Evolutionary conservation across 2,113 vertebrate genomes (phyloP), one percentile per base, ranked within the genome.

Genomic region (Microcebus murinus): DNA sequence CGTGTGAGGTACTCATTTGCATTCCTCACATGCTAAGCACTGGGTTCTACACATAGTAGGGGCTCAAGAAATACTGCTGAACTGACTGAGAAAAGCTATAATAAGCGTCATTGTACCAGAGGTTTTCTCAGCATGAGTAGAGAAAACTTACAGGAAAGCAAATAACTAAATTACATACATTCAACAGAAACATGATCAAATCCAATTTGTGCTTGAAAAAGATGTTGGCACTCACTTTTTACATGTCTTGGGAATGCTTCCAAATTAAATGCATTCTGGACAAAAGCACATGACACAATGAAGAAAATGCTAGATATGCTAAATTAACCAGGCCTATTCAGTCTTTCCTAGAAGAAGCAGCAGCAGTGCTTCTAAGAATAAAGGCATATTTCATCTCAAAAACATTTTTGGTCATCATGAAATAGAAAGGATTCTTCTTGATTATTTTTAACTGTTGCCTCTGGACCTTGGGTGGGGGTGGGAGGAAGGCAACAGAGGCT

Each of bases 161-260:
- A 98, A 96, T 50, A 96, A 93, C 34, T 70, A 94, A 94, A 92
- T 88, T 92, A 88, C 91, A 71, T 80, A 50, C 18, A 36, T 83
- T 87, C 39, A 45, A 70, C 48, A 92, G 94, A 96, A 97, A 97
- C 88, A 97, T 74, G 68, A 94, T 95, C 87, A 95, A 92, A 94
- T 95, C 82, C 88, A 96, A 97, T 96, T 97, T 96, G 73, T 86
- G 34, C 63, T 81, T 90, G 61, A 94, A 96, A 97, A 94, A 96
- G 59, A 96, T 83, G 92, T 80, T 96, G 96, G 84, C 96, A 95
- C 36, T 94, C 87, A 88, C n/a, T 94, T 94, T 94, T 97, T 87
- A 82, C 73, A 59, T 39, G n/a, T 90, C 71, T 97, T 95, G 81
- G 94, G 81, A 97, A 89, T 70, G 85, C 59, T 97, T 97, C 96